Percentiles rank a stretch among this genome's conserved stretches.
Conservation (phyloP, 2,113 vertebrate species). For the Malurus cyaneus region DNA sequence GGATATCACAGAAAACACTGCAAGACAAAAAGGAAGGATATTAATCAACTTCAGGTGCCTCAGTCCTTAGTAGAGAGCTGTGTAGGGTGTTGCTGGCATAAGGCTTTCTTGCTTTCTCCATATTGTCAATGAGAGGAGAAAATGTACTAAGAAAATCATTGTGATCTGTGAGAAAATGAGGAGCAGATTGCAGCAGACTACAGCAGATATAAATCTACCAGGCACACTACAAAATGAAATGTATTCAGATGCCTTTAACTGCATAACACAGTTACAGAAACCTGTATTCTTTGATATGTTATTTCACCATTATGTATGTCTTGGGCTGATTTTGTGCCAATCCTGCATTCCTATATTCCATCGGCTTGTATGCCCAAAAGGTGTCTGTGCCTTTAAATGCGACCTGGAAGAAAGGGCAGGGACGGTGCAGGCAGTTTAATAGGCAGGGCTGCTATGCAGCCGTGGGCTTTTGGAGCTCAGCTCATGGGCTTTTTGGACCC, state of each 20-base stretch:
- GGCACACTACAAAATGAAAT: background rate
- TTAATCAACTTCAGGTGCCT: background rate
- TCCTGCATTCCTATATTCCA: too few species aligned
- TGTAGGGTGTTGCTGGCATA: background rate
- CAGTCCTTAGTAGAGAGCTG: background rate
- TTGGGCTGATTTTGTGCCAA: too few species aligned
- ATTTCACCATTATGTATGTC: background rate
- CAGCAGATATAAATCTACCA: background rate
- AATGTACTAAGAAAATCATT: background rate
- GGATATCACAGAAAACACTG: background rate
- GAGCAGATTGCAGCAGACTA: background rate
- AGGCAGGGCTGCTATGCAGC: too few species aligned
- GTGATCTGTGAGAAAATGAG: background rate
- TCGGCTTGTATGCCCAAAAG: too few species aligned
- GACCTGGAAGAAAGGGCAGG: too few species aligned
- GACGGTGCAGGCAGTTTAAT: too few species aligned
- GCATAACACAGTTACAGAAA: background rate
- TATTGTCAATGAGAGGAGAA: background rate
- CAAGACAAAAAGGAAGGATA: background rate
- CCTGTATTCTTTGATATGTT: background rate
- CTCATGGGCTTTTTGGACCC: too few species aligned
- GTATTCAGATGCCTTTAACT: background rate
- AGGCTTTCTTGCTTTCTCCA: background rate
- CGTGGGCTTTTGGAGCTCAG: too few species aligned
- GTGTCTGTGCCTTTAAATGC: too few species aligned